Base-by-base conservation (phyloP, 2,888 invertebrate species). In the Beris chalybata region DNA sequence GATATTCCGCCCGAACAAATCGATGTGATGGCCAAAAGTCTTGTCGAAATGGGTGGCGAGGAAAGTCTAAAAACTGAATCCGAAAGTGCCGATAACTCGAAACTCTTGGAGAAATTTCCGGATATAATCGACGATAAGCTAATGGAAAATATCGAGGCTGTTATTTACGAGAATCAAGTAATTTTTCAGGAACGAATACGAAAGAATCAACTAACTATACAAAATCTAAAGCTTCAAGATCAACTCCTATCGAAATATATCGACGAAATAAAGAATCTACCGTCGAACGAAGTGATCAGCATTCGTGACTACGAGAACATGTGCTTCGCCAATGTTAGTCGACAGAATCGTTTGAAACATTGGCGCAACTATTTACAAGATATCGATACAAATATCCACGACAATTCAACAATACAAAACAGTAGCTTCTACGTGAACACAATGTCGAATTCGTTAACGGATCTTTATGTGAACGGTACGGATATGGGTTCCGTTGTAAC, bases 111-210 rank as follows among this genome's bases (percentile, higher is more conserved):
- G 44, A 63, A 68, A 54, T 70, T 72, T 50, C 71, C 71, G 12
- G 67, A 66, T 13, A 58, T 57, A n/a, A 68, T 70, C 31, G 68
- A 71, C 47, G 69, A 68, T 9, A 71, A 72, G 67, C 52, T 70
- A n/a, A 61, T 72, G 53, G 71, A 72, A 64, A 72, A 69, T 53
- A 71, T 72, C 31, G 71, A 72, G 61, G 69, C 71, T 0, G 71
- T 68, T 32, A 71, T 72, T 13, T 72, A 72, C 43, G 71, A 72
- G 66, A 72, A 72, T 67, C 71, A 72, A 66, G 69, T 72, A n/a
- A 71, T 71, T 48, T 72, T 72, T 59, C 70, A 72, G 44, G 70
- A 72, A 56, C 57, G 71, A 50, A 72, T 72, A 38, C 66, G 68
- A 15, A 72, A 72, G 50, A 72, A 72, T 66, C 69, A 72, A 55